Evolutionary conservation across 1,140 invertebrate genomes (phyloP), one percentile per base, ranked within the genome.

Genomic region (Belonocnema kinseyi): DNA sequence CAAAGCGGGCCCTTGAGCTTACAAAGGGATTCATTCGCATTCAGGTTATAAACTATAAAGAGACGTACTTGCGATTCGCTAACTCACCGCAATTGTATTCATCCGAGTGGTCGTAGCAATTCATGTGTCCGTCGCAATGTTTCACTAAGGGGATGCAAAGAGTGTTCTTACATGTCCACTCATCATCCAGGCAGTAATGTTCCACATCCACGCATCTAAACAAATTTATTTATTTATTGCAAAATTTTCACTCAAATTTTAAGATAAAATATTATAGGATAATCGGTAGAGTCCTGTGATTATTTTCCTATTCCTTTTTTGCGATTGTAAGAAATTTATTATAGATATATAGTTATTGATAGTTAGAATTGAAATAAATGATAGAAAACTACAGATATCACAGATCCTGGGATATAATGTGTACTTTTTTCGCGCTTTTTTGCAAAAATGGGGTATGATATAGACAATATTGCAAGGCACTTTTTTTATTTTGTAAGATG

Each of bases 31-130:
- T 56, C 12, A 33, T 26, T 11, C 8, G 10, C 16, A 12, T 17
- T 10, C n/a, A 19, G 17, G 19, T n/a, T 19, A 19, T 12, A 66
- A 14, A 56, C 92, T 90, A 82, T 80, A 52, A 80, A 82, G 81
- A 81, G 73, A 78, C 26, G 26, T 33, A 33, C 75, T 33, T 50
- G 19, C 12, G 21, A 85, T 61, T 72, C 52, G 52, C 66, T 73
- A 50, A 88, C 92, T 93, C 92, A 96, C 95, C 93, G 87, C 96
- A 97, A 88, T 95, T 92, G 79, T 93, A 91, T 91, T 97, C 96
- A 89, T 97, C 96, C n/a, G 94, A 94, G 86, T 94, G 93, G 86
- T 97, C 95, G 79, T 94, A 95, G 88, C 96, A 97, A 87, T 97
- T 95, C 82, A 95, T 93, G 33, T 93, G 91, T 33, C 96, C 96